Evolutionary conservation across 2,888 invertebrate genomes (phyloP).

Genomic region (Holacanthella duospinosa): DNA sequence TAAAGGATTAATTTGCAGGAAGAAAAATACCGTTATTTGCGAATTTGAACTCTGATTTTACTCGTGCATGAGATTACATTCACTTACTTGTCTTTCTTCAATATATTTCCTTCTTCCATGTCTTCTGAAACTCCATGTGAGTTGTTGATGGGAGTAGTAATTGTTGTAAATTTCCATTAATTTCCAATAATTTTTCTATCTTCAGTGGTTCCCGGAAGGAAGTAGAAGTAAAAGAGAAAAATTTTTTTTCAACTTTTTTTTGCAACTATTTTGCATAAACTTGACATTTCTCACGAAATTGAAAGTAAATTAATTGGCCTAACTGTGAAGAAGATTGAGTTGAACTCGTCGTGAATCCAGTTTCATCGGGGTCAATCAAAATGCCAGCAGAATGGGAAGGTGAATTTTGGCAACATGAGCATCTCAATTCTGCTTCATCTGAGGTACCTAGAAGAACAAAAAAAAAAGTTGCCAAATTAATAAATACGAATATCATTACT

Average conservation of each 20-base stretch:
- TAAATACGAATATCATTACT: too few relatives aligned
- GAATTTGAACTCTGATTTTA: neutral
- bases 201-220: neutral
- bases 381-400: constrained; percentile 26
- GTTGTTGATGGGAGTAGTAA: too few relatives aligned
- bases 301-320: neutral
- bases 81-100: neutral
- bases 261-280: too few relatives aligned
- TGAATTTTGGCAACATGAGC: constrained; percentile 19
- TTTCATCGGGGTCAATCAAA: neutral
- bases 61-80: neutral
- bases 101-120: neutral
- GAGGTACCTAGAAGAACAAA: too few relatives aligned
- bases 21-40: neutral
- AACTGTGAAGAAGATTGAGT: neutral
- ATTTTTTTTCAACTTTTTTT: neutral
- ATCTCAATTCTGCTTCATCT: too few relatives aligned
- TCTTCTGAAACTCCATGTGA: neutral
- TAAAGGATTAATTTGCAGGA: too few relatives aligned
- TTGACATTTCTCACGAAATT: neutral
- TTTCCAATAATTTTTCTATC: neutral
- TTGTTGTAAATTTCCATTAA: neutral
- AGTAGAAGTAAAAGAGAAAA: neutral
- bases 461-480: too few relatives aligned
- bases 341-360: neutral